These are phyloP conservation scores for Macrosiphum euphorbiae DNA, from an alignment of 2,888 invertebrate genomes.

Conservation along the genomic window DNA sequence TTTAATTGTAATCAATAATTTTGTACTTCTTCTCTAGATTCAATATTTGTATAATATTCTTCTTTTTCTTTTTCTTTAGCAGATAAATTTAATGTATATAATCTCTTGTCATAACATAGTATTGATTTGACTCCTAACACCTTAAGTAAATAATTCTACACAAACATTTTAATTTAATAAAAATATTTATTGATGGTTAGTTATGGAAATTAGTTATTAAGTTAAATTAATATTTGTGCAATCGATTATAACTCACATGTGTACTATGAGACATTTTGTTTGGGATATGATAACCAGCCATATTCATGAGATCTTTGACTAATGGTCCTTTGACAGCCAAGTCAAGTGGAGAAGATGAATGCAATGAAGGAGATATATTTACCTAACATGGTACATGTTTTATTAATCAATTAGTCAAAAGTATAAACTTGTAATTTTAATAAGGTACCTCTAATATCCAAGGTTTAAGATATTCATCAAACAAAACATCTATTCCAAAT, in stretches of 20 bases:
- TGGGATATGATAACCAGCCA: slow-evolving; percentile 92
- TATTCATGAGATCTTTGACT: slow-evolving; percentile 89
- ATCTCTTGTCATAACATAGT: slow-evolving; percentile 75
- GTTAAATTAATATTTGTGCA: no score
- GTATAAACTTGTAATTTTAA: no score
- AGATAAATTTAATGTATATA: slow-evolving; percentile 79
- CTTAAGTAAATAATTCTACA: no score
- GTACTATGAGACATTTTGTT: slow-evolving; percentile 67
- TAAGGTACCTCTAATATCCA: no score
- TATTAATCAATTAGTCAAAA: no score
- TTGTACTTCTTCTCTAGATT: slow-evolving; percentile 73
- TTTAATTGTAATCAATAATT: neutral
- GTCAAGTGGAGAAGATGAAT: slow-evolving; percentile 89
- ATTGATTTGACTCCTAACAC: no score
- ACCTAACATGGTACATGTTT: slow-evolving; percentile 75
- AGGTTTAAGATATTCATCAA: no score
- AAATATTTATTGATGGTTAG: no score
- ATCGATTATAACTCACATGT: slow-evolving; percentile 64
- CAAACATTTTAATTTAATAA: no score
- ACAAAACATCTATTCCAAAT: no score
- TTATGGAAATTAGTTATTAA: no score
- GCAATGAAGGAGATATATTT: slow-evolving; percentile 89
- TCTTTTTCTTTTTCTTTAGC: slow-evolving; percentile 80
- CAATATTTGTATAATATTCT: slow-evolving; percentile 74
- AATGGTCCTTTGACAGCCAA: slow-evolving; percentile 93